Conservation (phyloP, 2,888 invertebrate species). For the Eristalis tenax region DNA sequence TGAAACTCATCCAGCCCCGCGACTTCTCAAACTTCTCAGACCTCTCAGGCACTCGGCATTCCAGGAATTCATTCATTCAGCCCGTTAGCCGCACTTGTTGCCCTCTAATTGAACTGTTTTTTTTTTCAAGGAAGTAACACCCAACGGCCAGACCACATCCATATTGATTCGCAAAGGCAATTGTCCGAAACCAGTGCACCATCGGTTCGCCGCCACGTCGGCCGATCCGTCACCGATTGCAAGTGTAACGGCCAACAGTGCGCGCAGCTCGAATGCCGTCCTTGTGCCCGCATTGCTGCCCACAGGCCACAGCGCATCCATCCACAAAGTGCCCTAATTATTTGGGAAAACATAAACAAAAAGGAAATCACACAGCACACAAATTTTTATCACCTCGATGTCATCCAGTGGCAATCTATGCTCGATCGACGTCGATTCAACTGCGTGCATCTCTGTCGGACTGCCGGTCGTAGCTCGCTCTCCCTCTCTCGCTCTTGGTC, state of each 20-base stretch:
- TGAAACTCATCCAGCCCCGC: background rate
- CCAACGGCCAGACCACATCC: background rate
- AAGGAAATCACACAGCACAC: background rate
- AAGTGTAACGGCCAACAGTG: constrained; percentile 38
- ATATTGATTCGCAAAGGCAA: constrained; percentile 15
- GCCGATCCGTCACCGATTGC: constrained; percentile 13
- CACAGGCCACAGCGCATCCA: background rate
- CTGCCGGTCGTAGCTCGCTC: background rate
- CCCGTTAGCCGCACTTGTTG: background rate
- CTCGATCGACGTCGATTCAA: background rate
- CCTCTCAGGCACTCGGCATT: background rate
- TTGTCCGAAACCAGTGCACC: constrained; percentile 29
- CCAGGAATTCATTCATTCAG: background rate
- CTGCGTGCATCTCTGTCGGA: background rate
- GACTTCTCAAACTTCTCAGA: background rate
- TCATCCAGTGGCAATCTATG: constrained; percentile 59
- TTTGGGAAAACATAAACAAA: constrained; percentile 55
- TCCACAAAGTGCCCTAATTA: constrained; percentile 65
- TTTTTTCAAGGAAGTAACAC: background rate
- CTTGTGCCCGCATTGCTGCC: background rate
- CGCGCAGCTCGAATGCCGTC: background rate
- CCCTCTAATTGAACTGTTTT: background rate
- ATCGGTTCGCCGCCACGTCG: background rate
- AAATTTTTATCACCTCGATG: constrained; percentile 61
- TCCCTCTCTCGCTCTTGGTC: background rate